These are phyloP conservation scores for Ceratotherium simum DNA, from an alignment of 2,113 vertebrate genomes.

Conservation along the genomic window DNA sequence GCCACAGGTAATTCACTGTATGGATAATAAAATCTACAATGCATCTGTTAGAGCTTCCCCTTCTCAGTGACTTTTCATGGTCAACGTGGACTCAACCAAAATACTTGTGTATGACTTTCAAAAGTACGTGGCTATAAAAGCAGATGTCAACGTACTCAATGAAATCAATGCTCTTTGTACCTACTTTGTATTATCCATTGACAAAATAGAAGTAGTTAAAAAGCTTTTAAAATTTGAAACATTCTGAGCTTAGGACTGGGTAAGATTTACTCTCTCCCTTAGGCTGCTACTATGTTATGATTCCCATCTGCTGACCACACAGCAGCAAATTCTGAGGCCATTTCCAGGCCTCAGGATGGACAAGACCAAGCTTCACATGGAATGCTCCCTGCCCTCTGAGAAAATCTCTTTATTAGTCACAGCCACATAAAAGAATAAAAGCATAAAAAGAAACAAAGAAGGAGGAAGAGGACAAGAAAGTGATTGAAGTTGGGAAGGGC, in stretches of 20 bases:
- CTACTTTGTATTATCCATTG: constrained; percentile 11
- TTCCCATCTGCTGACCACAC: constrained; percentile 56
- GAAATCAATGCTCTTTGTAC: constrained; percentile 26
- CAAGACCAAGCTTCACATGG: background rate
- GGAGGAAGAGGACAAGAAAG: background rate
- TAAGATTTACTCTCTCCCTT: background rate
- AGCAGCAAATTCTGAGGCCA: background rate
- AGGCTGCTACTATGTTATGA: background rate
- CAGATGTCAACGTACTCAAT: background rate
- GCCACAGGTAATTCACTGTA: constrained; percentile 52
- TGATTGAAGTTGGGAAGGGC: background rate
- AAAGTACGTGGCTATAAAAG: background rate
- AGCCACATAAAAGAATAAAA: constrained; percentile 19
- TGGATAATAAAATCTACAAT: background rate
- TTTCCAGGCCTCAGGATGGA: background rate
- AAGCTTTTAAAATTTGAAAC: constrained; percentile 57
- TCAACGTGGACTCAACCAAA: background rate
- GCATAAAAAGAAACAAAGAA: background rate
- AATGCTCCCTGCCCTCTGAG: background rate
- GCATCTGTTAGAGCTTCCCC: background rate
- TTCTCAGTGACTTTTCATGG: background rate
- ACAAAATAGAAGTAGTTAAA: constrained; percentile 51
- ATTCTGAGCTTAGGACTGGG: background rate
- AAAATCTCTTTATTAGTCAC: background rate
- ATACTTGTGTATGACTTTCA: background rate